These are phyloP conservation scores for Microplitis demolitor DNA, from an alignment of 1,140 invertebrate species.

Conservation along the genomic window DNA sequence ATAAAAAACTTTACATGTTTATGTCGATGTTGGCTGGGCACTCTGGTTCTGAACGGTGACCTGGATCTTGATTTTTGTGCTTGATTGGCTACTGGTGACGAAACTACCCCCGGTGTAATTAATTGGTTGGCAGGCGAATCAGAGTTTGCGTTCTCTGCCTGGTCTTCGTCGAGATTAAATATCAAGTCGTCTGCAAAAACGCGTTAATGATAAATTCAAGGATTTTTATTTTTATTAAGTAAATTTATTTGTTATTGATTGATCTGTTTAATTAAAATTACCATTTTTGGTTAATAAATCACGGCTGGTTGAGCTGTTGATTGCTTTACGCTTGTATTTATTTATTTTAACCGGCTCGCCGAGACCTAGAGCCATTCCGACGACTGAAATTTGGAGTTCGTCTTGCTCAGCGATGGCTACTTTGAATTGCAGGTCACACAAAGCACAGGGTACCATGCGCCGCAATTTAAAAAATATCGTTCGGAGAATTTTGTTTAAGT, in stretches of 20 bases:
- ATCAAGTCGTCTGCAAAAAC: constrained; percentile 63
- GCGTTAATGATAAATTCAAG: too few species aligned
- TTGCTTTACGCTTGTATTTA: constrained; percentile 52
- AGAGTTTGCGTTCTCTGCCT: constrained; percentile 36
- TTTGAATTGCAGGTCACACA: constrained; percentile 79
- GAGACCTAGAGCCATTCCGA: constrained; percentile 76
- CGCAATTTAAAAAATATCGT: constrained; percentile 86
- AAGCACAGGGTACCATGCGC: constrained; percentile 80
- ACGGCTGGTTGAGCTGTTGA: constrained; percentile 48
- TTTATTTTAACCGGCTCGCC: constrained; percentile 64
- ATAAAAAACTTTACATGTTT: constrained; percentile 49
- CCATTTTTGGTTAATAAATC: constrained; percentile 53
- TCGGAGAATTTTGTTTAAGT: constrained; percentile 70
- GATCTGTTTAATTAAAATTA: constrained; percentile 16
- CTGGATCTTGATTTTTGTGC: constrained; percentile 45
- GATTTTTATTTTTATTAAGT: not conserved
- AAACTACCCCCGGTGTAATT: constrained; percentile 23
- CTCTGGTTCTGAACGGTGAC: constrained; percentile 49
- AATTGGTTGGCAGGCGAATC: constrained; percentile 17
- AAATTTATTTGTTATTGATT: not conserved
- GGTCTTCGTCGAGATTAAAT: constrained; percentile 76
- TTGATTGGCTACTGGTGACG: constrained; percentile 24
- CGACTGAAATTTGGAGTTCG: constrained; percentile 84
- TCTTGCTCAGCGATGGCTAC: constrained; percentile 85
- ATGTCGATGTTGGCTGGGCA: constrained; percentile 41